These are phyloP conservation scores for Rhogogaster chlorosoma DNA, from an alignment of 2,888 invertebrate genomes.

Conservation along the genomic window DNA sequence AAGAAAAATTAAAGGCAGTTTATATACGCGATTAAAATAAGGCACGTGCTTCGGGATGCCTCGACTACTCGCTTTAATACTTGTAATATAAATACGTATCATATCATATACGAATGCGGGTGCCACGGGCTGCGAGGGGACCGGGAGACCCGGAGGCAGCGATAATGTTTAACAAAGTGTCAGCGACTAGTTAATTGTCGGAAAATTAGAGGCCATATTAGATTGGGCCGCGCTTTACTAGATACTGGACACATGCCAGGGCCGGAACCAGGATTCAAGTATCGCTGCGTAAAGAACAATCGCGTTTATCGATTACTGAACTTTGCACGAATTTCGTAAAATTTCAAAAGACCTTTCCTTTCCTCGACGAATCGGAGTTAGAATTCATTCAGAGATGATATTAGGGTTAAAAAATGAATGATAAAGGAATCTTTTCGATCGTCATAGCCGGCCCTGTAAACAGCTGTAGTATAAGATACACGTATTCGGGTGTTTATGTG, in stretches of 20 bases:
- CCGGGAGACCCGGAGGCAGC: neutral
- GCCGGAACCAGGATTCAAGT: neutral
- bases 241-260: neutral
- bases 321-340: neutral
- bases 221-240: neutral
- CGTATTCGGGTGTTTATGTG: too few species aligned
- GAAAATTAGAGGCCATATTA: neutral
- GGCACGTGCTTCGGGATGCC: neutral
- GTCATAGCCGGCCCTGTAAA: neutral
- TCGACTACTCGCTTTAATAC: neutral
- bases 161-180: slow-evolving; percentile 8
- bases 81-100: neutral
- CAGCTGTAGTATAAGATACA: slow-evolving; percentile 18
- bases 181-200: neutral
- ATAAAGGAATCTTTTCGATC: neutral
- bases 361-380: too few species aligned
- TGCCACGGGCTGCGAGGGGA: neutral
- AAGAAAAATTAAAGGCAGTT: slow-evolving; percentile 1
- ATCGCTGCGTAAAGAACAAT: neutral
- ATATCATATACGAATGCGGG: slow-evolving; percentile 14
- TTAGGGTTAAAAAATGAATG: neutral
- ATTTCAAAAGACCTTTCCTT: too few species aligned
- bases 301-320: neutral
- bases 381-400: too few species aligned
- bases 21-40: neutral